These are phyloP conservation scores for Chrysopa pallens DNA, from an alignment of 1,140 invertebrate genomes.

Conservation along the genomic window DNA sequence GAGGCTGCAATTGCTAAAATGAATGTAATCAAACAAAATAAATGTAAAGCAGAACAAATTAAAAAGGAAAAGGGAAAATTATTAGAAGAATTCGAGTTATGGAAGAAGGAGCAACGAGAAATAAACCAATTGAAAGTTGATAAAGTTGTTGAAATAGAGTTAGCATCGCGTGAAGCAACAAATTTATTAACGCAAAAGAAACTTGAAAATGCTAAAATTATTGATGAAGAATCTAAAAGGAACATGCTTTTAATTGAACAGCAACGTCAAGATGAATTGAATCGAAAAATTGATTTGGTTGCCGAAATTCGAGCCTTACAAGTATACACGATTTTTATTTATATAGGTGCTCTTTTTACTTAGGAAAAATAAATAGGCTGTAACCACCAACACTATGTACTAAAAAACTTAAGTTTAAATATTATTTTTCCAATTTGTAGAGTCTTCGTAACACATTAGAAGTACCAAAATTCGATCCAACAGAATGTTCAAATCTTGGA, in stretches of 20 bases:
- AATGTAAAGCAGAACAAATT: constrained; percentile 27
- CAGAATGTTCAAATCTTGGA: constrained; percentile 29
- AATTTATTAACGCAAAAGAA: constrained; percentile 21
- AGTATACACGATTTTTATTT: constrained; percentile 20
- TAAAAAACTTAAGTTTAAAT: too few species aligned
- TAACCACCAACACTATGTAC: too few species aligned
- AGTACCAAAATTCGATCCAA: constrained; percentile 31
- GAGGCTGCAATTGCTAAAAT: constrained; percentile 32
- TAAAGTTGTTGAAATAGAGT: constrained; percentile 25
- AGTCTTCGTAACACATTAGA: background rate
- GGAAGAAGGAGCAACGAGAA: constrained; percentile 24
- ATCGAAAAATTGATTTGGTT: constrained; percentile 27
- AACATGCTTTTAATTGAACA: constrained; percentile 20
- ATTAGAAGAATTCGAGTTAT: constrained; percentile 26
- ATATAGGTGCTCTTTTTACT: too few species aligned
- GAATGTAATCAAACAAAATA: constrained; percentile 23
- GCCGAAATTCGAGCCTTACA: constrained; percentile 32
- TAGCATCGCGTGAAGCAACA: constrained; percentile 25
- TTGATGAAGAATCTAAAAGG: constrained; percentile 25
- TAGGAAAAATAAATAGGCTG: too few species aligned
- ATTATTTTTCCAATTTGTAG: too few species aligned
- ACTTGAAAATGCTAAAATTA: constrained; percentile 21
- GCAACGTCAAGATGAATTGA: constrained; percentile 27
- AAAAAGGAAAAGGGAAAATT: constrained; percentile 24
- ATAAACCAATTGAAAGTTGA: constrained; percentile 25